Conservation (phyloP, 2,888 invertebrate species). For the Rhodophaea formosa region DNA sequence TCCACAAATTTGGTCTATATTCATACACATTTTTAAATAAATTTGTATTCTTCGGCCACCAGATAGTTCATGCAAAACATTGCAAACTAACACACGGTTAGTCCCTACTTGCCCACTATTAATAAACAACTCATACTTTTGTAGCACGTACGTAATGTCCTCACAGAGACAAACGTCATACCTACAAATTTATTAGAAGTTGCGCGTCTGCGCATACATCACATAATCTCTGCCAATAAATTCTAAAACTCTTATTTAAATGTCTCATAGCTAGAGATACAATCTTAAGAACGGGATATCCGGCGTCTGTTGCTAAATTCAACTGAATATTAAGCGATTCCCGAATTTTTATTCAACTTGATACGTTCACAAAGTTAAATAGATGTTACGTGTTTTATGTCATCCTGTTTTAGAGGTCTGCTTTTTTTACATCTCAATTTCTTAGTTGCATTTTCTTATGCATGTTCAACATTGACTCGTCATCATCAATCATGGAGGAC, state of each 20-base stretch:
- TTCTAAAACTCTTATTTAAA: conserved; percentile 72
- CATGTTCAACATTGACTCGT: too few species aligned
- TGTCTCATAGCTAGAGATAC: conserved; percentile 67
- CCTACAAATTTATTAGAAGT: neutral
- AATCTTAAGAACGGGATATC: conserved; percentile 77
- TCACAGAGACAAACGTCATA: neutral
- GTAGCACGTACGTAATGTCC: neutral
- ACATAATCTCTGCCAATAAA: conserved; percentile 52
- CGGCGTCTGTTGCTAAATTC: conserved; percentile 71
- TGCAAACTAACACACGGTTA: too few species aligned
- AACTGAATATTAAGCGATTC: conserved; percentile 37
- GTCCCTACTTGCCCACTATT: too few species aligned
- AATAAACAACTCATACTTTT: too few species aligned
- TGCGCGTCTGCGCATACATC: neutral
- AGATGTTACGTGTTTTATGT: neutral
- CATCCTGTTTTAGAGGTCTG: too few species aligned
- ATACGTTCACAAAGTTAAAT: neutral
- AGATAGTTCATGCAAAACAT: too few species aligned
- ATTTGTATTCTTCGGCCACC: too few species aligned
- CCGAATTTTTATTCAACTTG: conserved; percentile 24
- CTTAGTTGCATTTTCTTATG: too few species aligned
- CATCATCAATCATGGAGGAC: too few species aligned
- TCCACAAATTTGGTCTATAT: too few species aligned
- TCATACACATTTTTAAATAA: too few species aligned
- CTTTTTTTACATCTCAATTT: too few species aligned